These are phyloP conservation scores for Pardalotus punctatus DNA, from an alignment of 2,113 vertebrate species.

Conservation along the genomic window DNA sequence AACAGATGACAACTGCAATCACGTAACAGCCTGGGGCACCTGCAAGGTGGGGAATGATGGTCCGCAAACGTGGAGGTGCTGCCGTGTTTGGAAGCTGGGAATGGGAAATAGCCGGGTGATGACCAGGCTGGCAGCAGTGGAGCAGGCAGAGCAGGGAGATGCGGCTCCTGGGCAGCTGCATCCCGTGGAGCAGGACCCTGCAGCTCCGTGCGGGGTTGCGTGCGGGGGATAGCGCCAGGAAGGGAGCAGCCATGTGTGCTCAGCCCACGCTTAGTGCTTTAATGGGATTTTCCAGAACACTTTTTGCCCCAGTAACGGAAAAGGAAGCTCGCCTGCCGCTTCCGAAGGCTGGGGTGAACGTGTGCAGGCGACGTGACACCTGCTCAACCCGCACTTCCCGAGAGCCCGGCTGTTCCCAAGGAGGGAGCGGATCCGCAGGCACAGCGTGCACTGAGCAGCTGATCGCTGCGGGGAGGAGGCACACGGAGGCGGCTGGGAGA, in stretches of 20 bases:
- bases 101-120: neutral
- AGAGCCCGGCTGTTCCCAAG: neutral
- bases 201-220: neutral
- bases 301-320: neutral
- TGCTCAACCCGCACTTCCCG: neutral
- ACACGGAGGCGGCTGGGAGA: neutral
- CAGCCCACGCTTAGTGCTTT: neutral
- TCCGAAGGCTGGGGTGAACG: neutral
- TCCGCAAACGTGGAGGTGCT: neutral
- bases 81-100: neutral
- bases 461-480: neutral
- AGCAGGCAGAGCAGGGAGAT: neutral
- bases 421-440: neutral
- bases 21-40: neutral
- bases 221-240: neutral
- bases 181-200: fast-evolving
- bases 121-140: neutral
- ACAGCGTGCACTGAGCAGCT: neutral
- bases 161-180: neutral
- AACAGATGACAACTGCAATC: neutral
- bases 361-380: neutral
- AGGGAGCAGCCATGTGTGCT: neutral
- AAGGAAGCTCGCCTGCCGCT: neutral
- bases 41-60: neutral
- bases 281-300: neutral